Evolutionary conservation across 2,888 invertebrate species (phyloP), one percentile per base, ranked within the genome.

Genomic region (Eristalinus sepulchralis): DNA sequence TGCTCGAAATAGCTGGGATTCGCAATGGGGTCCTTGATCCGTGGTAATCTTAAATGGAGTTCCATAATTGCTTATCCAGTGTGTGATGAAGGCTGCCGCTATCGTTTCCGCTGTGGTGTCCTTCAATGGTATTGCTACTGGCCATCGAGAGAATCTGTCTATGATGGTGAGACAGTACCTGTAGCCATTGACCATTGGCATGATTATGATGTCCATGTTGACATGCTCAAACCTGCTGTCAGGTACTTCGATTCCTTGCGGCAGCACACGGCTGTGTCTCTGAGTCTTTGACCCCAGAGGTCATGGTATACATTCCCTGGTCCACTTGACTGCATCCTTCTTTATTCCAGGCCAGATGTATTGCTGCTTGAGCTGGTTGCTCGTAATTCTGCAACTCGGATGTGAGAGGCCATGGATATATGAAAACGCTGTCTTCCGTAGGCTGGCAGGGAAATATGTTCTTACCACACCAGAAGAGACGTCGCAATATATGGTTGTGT

Each of bases 141-240:
- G 75, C 66, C 36, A 66, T 1, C 66, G 39, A 1, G 57, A 24
- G 36, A 34, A 64, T 0, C 64, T 27, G 47, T 73, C 73, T 1
- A 73, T 39, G 22, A 73, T 1, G 2, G 72, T 63, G 0, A 73
- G 63, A 20, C 73, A 73, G 20, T 73, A 73, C 0, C 53, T 36
- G 11, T 11, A 63, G 33, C 60, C 13, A 55, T 55, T 24, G 11
- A 34, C 53, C 10, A 31, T 31, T 10, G 64, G 36, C 11, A 75
- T 11, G 2, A 57, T 10, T 1, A 13, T 31, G 10, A 31, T n/a
- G 6, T 66, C 79, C 9, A 82, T 80, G 79, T 89, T 88, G 79
- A 89, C 88, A 39, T 75, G 86, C 63, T 88, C 89, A 80, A 90
- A 88, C 75, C 89, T 86, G 82, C 88, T 83, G 57, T 83, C 85